Conservation (phyloP, 2,797 vertebrate genomes). For the Jordanella pulchra region DNA sequence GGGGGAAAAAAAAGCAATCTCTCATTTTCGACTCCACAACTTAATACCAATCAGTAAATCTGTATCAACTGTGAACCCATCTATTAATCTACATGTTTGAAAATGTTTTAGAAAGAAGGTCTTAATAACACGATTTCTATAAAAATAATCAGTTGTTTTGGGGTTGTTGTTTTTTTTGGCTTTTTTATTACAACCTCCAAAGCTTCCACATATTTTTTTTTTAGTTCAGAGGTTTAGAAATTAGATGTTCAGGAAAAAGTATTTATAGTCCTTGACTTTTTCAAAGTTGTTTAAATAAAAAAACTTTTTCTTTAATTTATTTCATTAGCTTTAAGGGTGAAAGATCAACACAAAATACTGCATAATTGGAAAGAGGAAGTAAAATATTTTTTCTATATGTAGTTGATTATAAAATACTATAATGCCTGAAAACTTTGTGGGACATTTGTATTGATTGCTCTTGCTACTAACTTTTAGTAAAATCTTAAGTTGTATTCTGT, state of each 20-base stretch:
- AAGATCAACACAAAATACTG: background rate
- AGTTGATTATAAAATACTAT: background rate
- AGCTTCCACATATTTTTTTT: background rate
- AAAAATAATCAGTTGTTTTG: too few relatives aligned
- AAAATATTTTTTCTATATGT: too few relatives aligned
- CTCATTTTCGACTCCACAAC: slow-evolving; percentile 12
- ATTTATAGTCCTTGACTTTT: background rate
- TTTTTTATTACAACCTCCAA: too few relatives aligned
- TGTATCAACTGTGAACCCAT: background rate
- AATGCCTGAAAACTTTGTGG: background rate
- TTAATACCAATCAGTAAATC: slow-evolving; percentile 1
- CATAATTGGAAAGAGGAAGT: background rate
- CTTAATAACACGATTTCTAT: background rate
- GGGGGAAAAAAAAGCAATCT: slow-evolving; percentile 18
- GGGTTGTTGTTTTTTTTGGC: too few relatives aligned
- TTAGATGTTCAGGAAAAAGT: background rate
- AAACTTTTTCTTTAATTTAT: background rate
- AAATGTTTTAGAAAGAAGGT: background rate
- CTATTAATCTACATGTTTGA: background rate
- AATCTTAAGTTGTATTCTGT: background rate
- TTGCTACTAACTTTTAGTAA: too few relatives aligned
- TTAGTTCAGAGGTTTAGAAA: background rate
- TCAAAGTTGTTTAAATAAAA: background rate
- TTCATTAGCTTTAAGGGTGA: background rate
- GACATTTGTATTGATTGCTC: background rate